These are phyloP conservation scores for Poecilus cupreus DNA, from an alignment of 2,888 invertebrate genomes.

Conservation along the genomic window DNA sequence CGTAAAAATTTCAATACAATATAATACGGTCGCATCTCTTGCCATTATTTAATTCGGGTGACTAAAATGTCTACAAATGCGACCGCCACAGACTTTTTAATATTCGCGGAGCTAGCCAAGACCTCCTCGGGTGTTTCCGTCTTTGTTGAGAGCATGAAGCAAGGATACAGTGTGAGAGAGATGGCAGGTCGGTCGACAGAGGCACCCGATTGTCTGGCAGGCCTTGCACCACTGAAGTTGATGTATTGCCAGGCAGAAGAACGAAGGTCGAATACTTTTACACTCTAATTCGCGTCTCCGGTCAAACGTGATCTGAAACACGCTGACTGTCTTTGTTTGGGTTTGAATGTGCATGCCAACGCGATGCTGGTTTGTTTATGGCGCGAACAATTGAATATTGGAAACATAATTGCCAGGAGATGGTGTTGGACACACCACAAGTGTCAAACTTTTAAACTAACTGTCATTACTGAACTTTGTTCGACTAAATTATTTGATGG, in stretches of 20 bases:
- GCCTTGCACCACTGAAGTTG: constrained; percentile 54
- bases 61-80: constrained; percentile 56
- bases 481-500: too few relatives aligned
- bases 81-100: constrained; percentile 32
- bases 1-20: constrained; percentile 46
- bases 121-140: not conserved
- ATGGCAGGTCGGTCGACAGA: not conserved
- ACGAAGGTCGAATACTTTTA: constrained; percentile 61
- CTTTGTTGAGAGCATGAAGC: not conserved
- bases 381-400: not conserved
- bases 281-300: constrained; percentile 60
- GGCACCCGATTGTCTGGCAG: constrained; percentile 52
- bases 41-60: constrained; percentile 56
- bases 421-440: not conserved
- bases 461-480: too few relatives aligned
- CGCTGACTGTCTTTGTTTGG: constrained; percentile 21
- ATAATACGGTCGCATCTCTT: constrained; percentile 1
- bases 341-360: constrained; percentile 5
- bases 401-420: too few relatives aligned
- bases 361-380: not conserved
- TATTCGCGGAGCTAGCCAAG: not conserved
- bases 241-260: constrained; percentile 59
- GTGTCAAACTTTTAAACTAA: too few relatives aligned
- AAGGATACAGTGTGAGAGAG: constrained; percentile 10
- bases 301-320: constrained; percentile 51